Evolutionary conservation across 2,888 invertebrate genomes (phyloP), one percentile per base, ranked within the genome.

Genomic region (Cosmia pyralina): DNA sequence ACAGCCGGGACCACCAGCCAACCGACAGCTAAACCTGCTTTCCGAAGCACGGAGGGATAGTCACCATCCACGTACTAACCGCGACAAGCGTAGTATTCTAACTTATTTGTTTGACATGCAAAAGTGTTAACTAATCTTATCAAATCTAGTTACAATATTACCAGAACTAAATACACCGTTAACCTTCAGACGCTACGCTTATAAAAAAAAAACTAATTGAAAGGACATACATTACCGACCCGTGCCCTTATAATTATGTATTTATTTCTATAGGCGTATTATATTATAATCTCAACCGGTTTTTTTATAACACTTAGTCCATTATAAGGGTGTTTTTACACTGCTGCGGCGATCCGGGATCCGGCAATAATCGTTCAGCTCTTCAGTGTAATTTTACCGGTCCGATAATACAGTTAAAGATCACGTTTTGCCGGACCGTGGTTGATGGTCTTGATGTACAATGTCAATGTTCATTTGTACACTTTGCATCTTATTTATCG

Each of bases 161-260:
- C 38, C 10, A 41, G 22, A 44, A 22, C 11, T 44, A 53, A 22
- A 53, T 41, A 34, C 22, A 19, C 34, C 15, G 19, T 50, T 65
- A 34, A 22, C n/a, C 13, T 65, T 73, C 48, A 76, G 4, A n/a
- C 0, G n/a, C 8, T n/a, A 46, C 57, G 69, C 44, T 44, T 34
- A n/a, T 11, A n/a, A 22, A 75, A 53, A 75, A 53, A n/a, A 5
- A 11, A 28, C 15, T 48, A 17, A 22, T 77, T 57, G 13, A 38
- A 68, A 38, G 0, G 0, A 48, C 67, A 4, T 41, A 50, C 48
- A 57, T 44, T 22, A 46, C 34, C 17, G 52, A 38, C 70, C 34
- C 78, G 50, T 69, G 58, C 28, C 70, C 4, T 44, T 57, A 17
- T 74, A 46, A 69, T 52, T 69, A 77, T 48, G 48, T 57, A 78